phyloP scores from a whole-genome alignment of 2,888 invertebrate species.

The Anoplius nigerrimus region DNA sequence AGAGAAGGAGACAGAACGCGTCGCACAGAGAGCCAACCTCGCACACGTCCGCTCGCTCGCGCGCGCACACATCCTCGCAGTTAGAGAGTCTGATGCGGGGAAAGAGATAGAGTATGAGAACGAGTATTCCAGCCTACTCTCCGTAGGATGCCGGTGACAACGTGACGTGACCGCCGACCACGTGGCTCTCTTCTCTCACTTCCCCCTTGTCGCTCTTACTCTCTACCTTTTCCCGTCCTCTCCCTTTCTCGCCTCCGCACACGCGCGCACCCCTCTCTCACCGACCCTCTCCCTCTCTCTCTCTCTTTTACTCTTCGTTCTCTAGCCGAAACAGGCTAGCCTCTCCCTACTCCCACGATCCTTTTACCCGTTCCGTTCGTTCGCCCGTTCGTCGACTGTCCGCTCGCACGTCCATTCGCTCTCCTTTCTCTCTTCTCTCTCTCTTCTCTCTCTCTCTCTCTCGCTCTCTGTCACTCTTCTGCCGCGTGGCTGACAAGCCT shows the following conservation, averaged over 20 bases:
- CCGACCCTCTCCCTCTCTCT: constrained; percentile 14
- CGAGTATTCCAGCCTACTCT: constrained; percentile 40
- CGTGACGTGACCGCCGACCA: constrained; percentile 23
- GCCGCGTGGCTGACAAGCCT: constrained; percentile 9
- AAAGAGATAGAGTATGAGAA: constrained; percentile 12
- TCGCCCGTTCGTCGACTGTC: background rate
- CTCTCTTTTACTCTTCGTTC: constrained; percentile 32
- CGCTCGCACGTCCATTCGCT: constrained; percentile 31
- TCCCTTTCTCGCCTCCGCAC: constrained; percentile 22
- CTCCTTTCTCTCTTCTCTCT: constrained; percentile 22
- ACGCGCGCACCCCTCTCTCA: background rate
- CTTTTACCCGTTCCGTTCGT: background rate
- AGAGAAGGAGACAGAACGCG: background rate
- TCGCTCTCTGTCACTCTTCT: constrained; percentile 25
- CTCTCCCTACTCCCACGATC: background rate
- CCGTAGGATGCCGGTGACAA: constrained; percentile 20
- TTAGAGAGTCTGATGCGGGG: background rate
- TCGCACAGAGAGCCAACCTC: too few relatives aligned
- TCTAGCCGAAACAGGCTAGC: background rate
- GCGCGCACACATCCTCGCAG: too few relatives aligned
- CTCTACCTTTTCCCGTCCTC: background rate
- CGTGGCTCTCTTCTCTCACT: constrained; percentile 21
- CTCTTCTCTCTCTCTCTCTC: constrained; percentile 24
- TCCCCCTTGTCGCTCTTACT: constrained; percentile 12
- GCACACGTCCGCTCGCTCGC: too few relatives aligned